These are phyloP conservation scores for Paracanthobrama guichenoti DNA, from an alignment of 2,113 vertebrate species.

Conservation along the genomic window DNA sequence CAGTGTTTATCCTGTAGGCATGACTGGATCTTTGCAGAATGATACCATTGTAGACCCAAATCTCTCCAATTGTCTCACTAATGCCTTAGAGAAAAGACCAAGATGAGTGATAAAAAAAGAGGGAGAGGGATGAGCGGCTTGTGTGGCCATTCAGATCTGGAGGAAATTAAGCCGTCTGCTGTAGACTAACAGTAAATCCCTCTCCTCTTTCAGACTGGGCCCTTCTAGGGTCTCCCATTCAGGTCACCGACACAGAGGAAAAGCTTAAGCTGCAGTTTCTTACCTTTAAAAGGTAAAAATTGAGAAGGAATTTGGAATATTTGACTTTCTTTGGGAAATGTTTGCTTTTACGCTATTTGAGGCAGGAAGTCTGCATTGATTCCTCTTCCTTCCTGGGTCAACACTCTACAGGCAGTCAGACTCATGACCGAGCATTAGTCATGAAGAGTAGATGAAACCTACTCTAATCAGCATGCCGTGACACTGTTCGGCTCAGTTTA, in stretches of 20 bases:
- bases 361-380: conserved; percentile 36
- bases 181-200: conserved; percentile 33
- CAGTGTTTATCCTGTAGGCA: conserved; percentile 52
- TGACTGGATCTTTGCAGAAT: conserved; percentile 38
- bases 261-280: conserved; percentile 7
- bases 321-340: conserved; percentile 37
- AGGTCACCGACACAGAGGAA: conserved; percentile 3
- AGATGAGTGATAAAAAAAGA: conserved; percentile 1
- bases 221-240: conserved; percentile 21
- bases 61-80: conserved; percentile 18
- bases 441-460: conserved; percentile 20
- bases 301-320: conserved; percentile 36
- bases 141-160: conserved; percentile 38
- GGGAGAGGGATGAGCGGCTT: conserved; percentile 2
- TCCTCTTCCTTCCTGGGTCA: conserved; percentile 50
- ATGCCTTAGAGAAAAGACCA: conserved; percentile 28
- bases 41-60: conserved; percentile 41
- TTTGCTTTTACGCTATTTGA: conserved; percentile 36
- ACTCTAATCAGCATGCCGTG: neutral
- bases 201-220: neutral
- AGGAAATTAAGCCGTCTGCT: conserved; percentile 43
- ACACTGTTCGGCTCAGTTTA: neutral
- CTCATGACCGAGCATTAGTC: conserved; percentile 16
- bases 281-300: conserved; percentile 26
- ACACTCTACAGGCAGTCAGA: neutral